Evolutionary conservation across 2,888 invertebrate genomes (phyloP).

Genomic region (Eristalis intricaria): DNA sequence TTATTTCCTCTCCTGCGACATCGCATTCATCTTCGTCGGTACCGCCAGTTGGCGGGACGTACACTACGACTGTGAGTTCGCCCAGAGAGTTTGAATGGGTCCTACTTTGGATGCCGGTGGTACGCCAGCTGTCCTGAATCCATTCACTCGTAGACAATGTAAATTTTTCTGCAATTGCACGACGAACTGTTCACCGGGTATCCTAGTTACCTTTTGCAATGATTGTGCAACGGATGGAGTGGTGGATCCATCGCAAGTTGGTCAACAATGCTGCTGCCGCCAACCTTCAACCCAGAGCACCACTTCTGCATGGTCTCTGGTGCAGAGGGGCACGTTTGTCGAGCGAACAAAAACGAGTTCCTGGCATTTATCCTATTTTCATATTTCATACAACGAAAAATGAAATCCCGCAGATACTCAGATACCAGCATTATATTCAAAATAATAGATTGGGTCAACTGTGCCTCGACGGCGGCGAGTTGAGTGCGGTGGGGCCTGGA

Average conservation of each 20-base stretch:
- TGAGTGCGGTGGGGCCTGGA: background rate
- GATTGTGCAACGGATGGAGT: constrained; percentile 4
- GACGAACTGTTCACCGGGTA: constrained; percentile 36
- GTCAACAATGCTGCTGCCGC: constrained; percentile 63
- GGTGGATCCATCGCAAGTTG: constrained; percentile 16
- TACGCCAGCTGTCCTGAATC: constrained; percentile 34
- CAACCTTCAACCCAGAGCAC: constrained; percentile 49
- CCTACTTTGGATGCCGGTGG: background rate
- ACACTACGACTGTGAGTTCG: background rate
- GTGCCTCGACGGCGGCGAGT: constrained; percentile 3
- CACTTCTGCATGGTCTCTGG: background rate
- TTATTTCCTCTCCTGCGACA: background rate
- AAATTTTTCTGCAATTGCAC: constrained; percentile 57
- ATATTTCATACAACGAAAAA: constrained; percentile 63
- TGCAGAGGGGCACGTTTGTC: background rate
- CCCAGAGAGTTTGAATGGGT: constrained; percentile 46
- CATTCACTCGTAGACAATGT: constrained; percentile 43
- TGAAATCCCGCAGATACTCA: constrained; percentile 45
- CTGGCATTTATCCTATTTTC: constrained; percentile 64
- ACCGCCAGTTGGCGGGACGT: constrained; percentile 15
- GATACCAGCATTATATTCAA: constrained; percentile 45
- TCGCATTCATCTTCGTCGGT: constrained; percentile 41
- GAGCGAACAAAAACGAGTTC: constrained; percentile 11
- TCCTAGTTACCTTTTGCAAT: constrained; percentile 7
- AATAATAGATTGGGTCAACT: constrained; percentile 64